phyloP scores from a whole-genome alignment of 2,113 vertebrate species.

The Fulica atra region DNA sequence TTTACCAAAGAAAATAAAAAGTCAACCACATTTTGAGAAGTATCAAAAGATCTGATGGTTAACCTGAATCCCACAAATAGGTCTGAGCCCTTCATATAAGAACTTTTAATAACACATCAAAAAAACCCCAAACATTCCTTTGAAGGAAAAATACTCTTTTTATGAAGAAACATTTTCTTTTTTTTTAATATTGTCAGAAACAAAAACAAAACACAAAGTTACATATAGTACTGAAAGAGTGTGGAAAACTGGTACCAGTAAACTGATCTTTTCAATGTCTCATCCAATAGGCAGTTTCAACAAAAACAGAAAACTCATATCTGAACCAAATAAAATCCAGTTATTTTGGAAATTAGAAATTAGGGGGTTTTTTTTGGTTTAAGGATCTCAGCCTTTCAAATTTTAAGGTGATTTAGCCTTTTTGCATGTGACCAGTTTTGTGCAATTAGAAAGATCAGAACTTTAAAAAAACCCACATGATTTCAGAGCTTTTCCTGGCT shows the following conservation, averaged over 20 bases:
- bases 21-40: not conserved
- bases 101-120: not conserved
- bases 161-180: not conserved
- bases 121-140: not conserved
- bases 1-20: not conserved
- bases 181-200: not conserved
- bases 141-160: not conserved
- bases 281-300: not conserved
- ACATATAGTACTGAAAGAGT: not conserved
- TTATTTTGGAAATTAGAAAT: not conserved
- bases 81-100: not conserved
- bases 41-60: not conserved
- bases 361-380: not conserved
- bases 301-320: not conserved
- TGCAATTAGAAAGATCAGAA: not conserved
- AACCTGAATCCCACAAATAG: not conserved
- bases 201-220: not conserved
- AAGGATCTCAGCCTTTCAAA: not conserved
- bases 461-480: not conserved
- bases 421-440: not conserved
- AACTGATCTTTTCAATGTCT: not conserved
- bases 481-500: not conserved
- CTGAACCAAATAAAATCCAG: not conserved
- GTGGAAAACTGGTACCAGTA: not conserved
- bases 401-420: not conserved